phyloP scores from a whole-genome alignment of 2,113 vertebrate genomes.

The Ictidomys tridecemlineatus region DNA sequence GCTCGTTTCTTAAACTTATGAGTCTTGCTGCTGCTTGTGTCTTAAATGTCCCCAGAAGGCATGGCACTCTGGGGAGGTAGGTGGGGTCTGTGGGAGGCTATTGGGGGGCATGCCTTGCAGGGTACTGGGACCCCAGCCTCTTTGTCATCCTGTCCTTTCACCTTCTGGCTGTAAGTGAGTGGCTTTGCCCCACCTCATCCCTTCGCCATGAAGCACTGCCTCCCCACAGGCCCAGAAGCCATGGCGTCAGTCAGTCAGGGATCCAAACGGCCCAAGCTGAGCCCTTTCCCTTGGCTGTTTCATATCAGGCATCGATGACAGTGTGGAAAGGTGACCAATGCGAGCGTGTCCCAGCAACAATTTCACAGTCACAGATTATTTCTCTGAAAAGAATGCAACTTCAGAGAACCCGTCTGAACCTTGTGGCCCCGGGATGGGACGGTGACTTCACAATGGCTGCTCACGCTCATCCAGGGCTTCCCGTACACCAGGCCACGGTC shows the following conservation, averaged over 20 bases:
- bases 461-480: neutral
- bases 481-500: neutral
- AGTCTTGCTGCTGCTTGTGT: neutral
- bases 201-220: neutral
- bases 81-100: neutral
- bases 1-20: neutral
- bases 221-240: neutral
- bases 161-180: neutral
- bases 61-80: neutral
- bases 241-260: neutral
- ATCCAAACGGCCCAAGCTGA: fast-evolving
- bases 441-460: neutral
- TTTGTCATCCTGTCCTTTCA: neutral
- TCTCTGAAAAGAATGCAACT: neutral
- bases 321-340: neutral
- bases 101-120: neutral
- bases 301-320: neutral
- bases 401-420: neutral
- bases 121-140: neutral
- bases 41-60: neutral
- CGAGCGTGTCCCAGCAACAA: neutral
- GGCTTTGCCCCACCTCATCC: neutral
- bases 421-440: neutral
- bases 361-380: neutral
- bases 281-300: neutral